Base-by-base conservation (phyloP, 92 coral and sea anemone species). In the Ricordea florida region DNA sequence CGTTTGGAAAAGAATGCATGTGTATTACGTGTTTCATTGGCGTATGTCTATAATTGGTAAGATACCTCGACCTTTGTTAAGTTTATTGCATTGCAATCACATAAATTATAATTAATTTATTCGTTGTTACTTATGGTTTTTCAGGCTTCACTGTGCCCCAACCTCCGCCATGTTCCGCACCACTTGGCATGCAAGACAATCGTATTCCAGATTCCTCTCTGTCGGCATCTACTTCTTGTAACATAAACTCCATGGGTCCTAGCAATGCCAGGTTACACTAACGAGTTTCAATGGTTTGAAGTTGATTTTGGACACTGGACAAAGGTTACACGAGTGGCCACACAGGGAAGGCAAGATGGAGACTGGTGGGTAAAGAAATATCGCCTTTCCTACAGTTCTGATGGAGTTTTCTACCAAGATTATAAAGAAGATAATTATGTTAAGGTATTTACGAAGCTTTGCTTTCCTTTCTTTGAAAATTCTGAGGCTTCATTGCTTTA, bases 171-270 rank as follows among this genome's bases (percentile, higher is more conserved):
- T 67, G 76, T 24, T 23, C 26, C 6, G 20, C 4, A 35, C 10
- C 30, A 6, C 68, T 72, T 0, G 79, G 79, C 35, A 42, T 72
- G 68, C 79, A 72, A 18, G 55, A 42, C 68, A 10, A 17, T 24
- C 26, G 37, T 5, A 69, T 69, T 21, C 77, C 77, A 23, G 77
- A 69, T 67, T 72, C 79, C 2, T 41, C 79, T 0, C 15, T 72
- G 2, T 40, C 20, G 5, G 79, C 79, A 1, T 72, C 79, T 0
- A 58, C 55, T 3, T 26, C 66, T 4, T 42, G 43, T 22, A n/a
- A n/a, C n/a, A n/a, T 33, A 1, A 8, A 40, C 8, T n/a, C n/a
- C 61, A 35, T 37, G 49, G 45, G 18, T 5, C 66, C 79, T 3
- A 24, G 0, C 15, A 56, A 57, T 20, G 79, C 66, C 23, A 30